These are phyloP conservation scores for Drosophila bocqueti DNA, from an alignment of 1,140 invertebrate species.

Conservation along the genomic window DNA sequence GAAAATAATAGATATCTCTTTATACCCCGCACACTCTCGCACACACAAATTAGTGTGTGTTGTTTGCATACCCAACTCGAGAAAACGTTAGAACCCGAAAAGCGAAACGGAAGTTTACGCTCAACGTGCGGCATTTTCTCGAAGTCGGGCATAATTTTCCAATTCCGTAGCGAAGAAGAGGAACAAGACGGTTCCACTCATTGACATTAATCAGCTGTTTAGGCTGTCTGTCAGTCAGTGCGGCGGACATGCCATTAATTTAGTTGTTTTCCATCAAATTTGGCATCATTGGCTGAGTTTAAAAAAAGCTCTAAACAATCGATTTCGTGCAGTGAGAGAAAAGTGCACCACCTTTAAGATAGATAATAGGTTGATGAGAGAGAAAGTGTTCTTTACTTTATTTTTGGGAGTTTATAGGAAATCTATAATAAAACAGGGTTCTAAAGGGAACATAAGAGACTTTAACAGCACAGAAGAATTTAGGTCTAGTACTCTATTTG, in stretches of 20 bases:
- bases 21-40: not conserved
- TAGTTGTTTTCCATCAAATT: conserved; percentile 40
- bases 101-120: conserved; percentile 46
- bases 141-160: conserved; percentile 43
- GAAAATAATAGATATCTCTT: conserved; percentile 35
- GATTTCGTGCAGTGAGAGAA: not conserved
- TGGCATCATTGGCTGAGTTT: conserved; percentile 31
- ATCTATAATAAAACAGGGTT: not conserved
- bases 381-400: no score
- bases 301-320: conserved; percentile 25
- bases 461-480: not conserved
- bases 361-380: not conserved
- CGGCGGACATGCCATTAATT: conserved; percentile 42
- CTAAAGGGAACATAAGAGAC: not conserved
- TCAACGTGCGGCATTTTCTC: conserved; percentile 31
- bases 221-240: conserved; percentile 42
- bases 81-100: conserved; percentile 45
- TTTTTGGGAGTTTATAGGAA: not conserved
- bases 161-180: conserved; percentile 24
- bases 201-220: conserved; percentile 61
- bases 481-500: not conserved
- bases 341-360: not conserved
- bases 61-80: conserved; percentile 43
- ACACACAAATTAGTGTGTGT: conserved; percentile 5
- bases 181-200: conserved; percentile 8